phyloP scores from a whole-genome alignment of 2,113 vertebrate genomes.

The Siniperca knerii region DNA sequence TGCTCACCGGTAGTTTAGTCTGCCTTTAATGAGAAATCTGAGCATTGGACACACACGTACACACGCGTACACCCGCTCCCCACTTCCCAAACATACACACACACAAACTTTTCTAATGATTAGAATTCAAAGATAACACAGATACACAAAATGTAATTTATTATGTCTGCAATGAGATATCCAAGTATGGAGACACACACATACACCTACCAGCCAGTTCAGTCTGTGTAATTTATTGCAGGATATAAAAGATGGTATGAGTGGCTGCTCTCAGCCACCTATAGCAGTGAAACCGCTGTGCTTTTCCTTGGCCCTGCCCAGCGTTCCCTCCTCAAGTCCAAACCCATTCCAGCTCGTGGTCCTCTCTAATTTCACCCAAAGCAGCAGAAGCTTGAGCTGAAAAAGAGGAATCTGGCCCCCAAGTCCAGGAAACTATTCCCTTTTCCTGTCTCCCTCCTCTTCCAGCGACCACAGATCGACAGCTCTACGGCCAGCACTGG shows the following conservation, averaged over 20 bases:
- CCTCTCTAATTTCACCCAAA: slow-evolving; percentile 86
- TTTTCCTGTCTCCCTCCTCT: slow-evolving; percentile 81
- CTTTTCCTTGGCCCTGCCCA: slow-evolving; percentile 77
- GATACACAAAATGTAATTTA: slow-evolving; percentile 35
- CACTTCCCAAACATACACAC: slow-evolving; percentile 16
- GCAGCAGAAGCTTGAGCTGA: slow-evolving; percentile 81
- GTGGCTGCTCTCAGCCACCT: slow-evolving; percentile 51
- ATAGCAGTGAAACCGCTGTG: slow-evolving; percentile 68
- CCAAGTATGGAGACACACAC: slow-evolving; percentile 11
- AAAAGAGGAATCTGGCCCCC: slow-evolving; percentile 81
- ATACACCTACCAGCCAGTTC: slow-evolving; percentile 52
- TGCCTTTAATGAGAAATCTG: slow-evolving; percentile 60
- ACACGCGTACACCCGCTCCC: slow-evolving; percentile 17
- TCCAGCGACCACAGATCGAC: slow-evolving; percentile 83
- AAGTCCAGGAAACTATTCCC: slow-evolving; percentile 83
- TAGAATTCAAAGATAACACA: slow-evolving; percentile 43
- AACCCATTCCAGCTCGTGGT: slow-evolving; percentile 75
- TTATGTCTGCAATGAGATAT: slow-evolving; percentile 30
- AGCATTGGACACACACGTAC: slow-evolving; percentile 23
- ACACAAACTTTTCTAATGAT: slow-evolving; percentile 43
- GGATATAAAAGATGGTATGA: slow-evolving; percentile 69
- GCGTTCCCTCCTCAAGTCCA: slow-evolving; percentile 64
- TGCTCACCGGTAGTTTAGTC: slow-evolving; percentile 57
- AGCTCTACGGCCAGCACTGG: slow-evolving; percentile 77
- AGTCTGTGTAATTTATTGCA: slow-evolving; percentile 61